Conservation (phyloP, 2,113 vertebrate genomes). For the Sylvia atricapilla region DNA sequence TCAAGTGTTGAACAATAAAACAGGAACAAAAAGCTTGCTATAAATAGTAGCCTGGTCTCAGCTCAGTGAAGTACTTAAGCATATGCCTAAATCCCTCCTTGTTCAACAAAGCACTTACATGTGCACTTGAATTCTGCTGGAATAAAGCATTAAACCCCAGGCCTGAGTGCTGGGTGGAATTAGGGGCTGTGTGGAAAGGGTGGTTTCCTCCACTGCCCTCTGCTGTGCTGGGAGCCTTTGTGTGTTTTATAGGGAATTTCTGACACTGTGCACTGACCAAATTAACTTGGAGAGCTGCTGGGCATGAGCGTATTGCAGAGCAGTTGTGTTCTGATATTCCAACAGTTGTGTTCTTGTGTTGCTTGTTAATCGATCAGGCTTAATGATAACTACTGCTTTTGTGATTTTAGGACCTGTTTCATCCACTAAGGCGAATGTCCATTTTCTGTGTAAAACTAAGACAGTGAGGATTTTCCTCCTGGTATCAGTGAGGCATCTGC, state of each 20-base stretch:
- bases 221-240: background rate
- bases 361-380: background rate
- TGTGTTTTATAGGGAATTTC: background rate
- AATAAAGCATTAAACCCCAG: background rate
- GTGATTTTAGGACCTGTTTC: background rate
- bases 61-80: constrained; percentile 46
- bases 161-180: background rate
- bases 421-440: background rate
- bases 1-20: constrained; percentile 31
- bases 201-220: background rate
- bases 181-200: background rate
- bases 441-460: background rate
- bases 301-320: background rate
- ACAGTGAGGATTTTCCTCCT: background rate
- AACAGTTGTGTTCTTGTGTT: background rate
- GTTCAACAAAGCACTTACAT: constrained; percentile 29
- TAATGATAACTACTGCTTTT: background rate
- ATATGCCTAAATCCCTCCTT: constrained; percentile 43
- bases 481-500: background rate
- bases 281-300: background rate
- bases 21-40: constrained; percentile 24
- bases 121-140: constrained; percentile 9
- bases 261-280: background rate
- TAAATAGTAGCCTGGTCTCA: constrained; percentile 33
- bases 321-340: background rate